Conservation (phyloP, 1,140 invertebrate genomes). For the Bombyx mandarina region DNA sequence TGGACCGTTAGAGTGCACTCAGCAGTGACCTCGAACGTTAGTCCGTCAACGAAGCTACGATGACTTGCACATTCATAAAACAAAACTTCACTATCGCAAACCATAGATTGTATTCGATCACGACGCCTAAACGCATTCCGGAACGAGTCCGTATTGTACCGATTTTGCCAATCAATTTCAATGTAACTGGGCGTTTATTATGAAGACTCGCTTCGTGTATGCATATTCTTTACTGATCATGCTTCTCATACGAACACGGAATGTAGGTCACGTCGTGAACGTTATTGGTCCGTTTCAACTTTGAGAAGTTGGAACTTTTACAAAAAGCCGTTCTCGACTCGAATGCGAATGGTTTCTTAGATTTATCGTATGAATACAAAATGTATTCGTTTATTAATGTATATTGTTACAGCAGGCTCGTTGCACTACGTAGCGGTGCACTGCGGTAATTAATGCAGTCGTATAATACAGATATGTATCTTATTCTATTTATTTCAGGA, state of each 20-base stretch:
- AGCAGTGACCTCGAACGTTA: slow-evolving; percentile 37
- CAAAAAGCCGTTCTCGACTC: no score
- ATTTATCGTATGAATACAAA: no score
- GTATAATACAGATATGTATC: background rate
- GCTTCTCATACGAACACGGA: slow-evolving; percentile 45
- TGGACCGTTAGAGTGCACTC: slow-evolving; percentile 44
- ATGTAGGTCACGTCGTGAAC: slow-evolving; percentile 50
- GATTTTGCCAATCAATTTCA: slow-evolving; percentile 29
- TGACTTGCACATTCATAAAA: slow-evolving; percentile 28
- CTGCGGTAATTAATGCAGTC: slow-evolving; percentile 25
- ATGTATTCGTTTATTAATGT: no score
- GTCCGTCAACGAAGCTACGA: slow-evolving; percentile 15
- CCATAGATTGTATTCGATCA: no score
- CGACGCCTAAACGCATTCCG: slow-evolving; percentile 21
- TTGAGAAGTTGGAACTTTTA: background rate
- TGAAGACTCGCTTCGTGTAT: slow-evolving; percentile 25
- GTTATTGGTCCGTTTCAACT: slow-evolving; percentile 38
- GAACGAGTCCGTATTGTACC: slow-evolving; percentile 30
- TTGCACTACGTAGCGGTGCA: slow-evolving; percentile 14
- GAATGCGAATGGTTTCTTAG: no score
- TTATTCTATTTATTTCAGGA: no score
- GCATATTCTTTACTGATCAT: slow-evolving; percentile 34
- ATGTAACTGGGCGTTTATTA: slow-evolving; percentile 24
- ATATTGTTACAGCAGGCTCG: no score
- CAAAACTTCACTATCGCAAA: slow-evolving; percentile 24